Percentiles rank a stretch among this genome's conserved stretches.
phyloP scores from a whole-genome alignment of 2,113 vertebrate species.

The Eurypyga helias region DNA sequence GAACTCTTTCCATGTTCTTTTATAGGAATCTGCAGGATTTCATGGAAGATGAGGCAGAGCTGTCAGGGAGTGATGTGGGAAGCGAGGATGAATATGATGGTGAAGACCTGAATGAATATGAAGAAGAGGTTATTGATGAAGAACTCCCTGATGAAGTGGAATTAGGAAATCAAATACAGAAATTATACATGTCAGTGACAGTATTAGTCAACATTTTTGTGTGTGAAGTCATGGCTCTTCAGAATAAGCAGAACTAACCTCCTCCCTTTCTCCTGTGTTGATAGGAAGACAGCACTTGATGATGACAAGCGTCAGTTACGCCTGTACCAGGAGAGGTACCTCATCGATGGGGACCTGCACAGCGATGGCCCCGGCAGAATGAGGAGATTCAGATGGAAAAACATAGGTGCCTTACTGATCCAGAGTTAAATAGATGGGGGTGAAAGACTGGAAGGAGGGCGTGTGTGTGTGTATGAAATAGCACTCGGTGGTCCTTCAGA shows the following conservation, averaged over 20 bases:
- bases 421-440: too few species aligned
- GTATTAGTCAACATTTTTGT: not conserved
- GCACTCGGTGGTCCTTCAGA: not conserved
- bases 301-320: conserved; percentile 92
- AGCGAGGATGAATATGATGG: conserved; percentile 90
- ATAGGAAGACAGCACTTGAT: conserved; percentile 93
- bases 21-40: conserved; percentile 86
- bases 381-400: conserved; percentile 94
- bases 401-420: conserved; percentile 80
- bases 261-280: not conserved
- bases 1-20: not conserved
- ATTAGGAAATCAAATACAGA: conserved; percentile 91
- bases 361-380: conserved; percentile 91
- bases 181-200: conserved; percentile 92
- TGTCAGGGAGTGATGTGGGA: conserved; percentile 91
- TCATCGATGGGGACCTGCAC: conserved; percentile 93
- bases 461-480: not conserved
- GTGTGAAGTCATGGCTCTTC: not conserved
- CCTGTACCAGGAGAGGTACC: conserved; percentile 92
- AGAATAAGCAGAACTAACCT: accelerated
- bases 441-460: not conserved
- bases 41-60: conserved; percentile 94
- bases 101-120: conserved; percentile 87
- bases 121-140: conserved; percentile 91
- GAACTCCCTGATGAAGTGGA: conserved; percentile 90